phyloP scores from a whole-genome alignment of 2,113 vertebrate species.

The Periophthalmodon schlosseri region DNA sequence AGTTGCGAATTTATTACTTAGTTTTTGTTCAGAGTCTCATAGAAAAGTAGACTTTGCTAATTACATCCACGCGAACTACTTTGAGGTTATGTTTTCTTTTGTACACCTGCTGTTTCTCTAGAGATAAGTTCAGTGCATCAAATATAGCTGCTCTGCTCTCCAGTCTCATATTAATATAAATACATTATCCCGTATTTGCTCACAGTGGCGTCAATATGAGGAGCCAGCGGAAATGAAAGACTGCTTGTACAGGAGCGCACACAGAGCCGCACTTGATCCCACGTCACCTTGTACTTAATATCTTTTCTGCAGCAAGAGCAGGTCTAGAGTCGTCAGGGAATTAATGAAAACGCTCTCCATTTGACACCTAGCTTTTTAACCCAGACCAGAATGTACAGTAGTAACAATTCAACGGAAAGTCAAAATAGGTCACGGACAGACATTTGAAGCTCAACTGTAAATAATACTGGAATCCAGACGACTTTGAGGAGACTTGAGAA shows the following conservation, averaged over 20 bases:
- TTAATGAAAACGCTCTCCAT: conserved; percentile 56
- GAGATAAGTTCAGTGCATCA: not conserved
- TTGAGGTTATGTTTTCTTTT: not conserved
- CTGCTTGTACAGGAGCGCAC: conserved; percentile 9
- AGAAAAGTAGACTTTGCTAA: not conserved
- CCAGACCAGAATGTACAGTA: not conserved
- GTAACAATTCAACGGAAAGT: not conserved
- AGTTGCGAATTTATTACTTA: too few relatives aligned
- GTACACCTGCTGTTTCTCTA: not conserved
- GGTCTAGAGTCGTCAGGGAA: conserved; percentile 32
- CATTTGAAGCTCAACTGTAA: not conserved
- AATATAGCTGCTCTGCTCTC: not conserved
- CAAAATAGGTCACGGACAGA: not conserved
- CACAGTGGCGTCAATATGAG: conserved; percentile 32
- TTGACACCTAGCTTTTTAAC: conserved; percentile 45
- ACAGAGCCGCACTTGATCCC: conserved; percentile 12
- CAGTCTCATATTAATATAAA: conserved; percentile 13
- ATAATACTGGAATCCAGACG: not conserved
- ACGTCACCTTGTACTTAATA: conserved; percentile 26
- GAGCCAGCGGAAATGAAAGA: conserved; percentile 58
- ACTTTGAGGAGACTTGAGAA: too few relatives aligned
- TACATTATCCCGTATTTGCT: conserved; percentile 20
- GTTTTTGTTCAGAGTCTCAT: too few relatives aligned
- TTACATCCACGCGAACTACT: not conserved
- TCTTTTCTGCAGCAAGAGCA: conserved; percentile 14